Evolutionary conservation across 1,140 invertebrate species (phyloP), one percentile per base, ranked within the genome.

Genomic region (Pseudoatta argentina): DNA sequence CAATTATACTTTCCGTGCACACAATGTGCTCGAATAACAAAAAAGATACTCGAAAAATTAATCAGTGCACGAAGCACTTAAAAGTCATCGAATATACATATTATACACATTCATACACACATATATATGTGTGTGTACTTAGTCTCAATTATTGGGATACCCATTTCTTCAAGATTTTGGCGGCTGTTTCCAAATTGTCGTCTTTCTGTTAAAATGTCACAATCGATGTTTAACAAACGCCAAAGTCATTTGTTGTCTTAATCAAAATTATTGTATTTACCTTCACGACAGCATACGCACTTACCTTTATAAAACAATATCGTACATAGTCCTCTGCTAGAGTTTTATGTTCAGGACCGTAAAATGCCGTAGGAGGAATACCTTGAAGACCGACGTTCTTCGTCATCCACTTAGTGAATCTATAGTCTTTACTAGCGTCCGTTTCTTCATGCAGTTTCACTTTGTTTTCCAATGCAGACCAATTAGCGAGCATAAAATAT

Each of bases 401-500:
- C 0, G 97, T 98, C 96, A 99, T 97, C 98, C 98, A 99, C 95
- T 99, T 98, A 0, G 98, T 98, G 94, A 99, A 99, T 91, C 96
- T 96, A 93, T 98, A 99, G 95, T 99, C 99, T 88, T 97, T 97
- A 88, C 97, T 96, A 89, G 95, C 94, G 91, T 98, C 97, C 0
- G 90, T 95, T 94, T 98, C 97, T 14, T 96, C 94, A 2, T 95
- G 95, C 5, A 98, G 93, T 92, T 97, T 96, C 0, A 97, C 95
- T 91, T 97, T 96, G 39, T 95, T 94, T 51, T 95, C 96, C 87
- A 99, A 95, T 7, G 96, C 95, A n/a, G 96, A 97, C 97, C 98
- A 99, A 94, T 99, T 98, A 3, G 98, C 98, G 14, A 99, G 93
- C 96, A 99, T 98, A 94, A 99, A 99, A 94, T 99, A 99, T 0